These are phyloP conservation scores for Pristiophorus japonicus DNA, from an alignment of 2,113 vertebrate species.

Conservation along the genomic window DNA sequence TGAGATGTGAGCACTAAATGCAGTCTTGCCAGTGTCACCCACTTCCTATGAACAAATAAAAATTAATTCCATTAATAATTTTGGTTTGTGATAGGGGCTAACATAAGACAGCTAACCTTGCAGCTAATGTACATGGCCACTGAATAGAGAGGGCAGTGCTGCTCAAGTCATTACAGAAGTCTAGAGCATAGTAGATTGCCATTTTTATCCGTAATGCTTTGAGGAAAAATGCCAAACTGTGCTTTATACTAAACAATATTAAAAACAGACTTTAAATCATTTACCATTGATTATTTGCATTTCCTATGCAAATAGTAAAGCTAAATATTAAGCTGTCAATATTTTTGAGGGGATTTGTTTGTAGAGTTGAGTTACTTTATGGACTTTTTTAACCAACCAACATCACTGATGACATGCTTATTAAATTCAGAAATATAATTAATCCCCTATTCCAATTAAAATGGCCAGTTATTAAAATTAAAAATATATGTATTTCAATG, in stretches of 20 bases:
- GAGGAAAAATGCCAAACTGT: background rate
- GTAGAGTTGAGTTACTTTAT: background rate
- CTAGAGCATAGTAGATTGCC: background rate
- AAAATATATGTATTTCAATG: background rate
- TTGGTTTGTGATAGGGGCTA: background rate
- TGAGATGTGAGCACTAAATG: background rate
- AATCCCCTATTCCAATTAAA: background rate
- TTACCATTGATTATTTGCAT: background rate
- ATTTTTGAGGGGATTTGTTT: background rate
- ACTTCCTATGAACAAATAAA: background rate
- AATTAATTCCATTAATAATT: background rate
- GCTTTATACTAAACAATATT: background rate
- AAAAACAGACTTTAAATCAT: background rate
- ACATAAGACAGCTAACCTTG: background rate
- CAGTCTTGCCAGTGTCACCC: background rate
- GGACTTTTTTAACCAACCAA: background rate
- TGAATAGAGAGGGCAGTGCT: background rate
- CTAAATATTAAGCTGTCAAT: background rate
- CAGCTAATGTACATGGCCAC: background rate
- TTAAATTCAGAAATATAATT: background rate
- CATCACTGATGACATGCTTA: background rate
- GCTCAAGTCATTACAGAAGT: background rate
- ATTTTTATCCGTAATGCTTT: background rate
- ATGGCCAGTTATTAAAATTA: background rate
- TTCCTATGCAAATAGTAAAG: background rate